Conservation (phyloP, 2,797 vertebrate species). For the Acrossocheilus fasciatus region DNA sequence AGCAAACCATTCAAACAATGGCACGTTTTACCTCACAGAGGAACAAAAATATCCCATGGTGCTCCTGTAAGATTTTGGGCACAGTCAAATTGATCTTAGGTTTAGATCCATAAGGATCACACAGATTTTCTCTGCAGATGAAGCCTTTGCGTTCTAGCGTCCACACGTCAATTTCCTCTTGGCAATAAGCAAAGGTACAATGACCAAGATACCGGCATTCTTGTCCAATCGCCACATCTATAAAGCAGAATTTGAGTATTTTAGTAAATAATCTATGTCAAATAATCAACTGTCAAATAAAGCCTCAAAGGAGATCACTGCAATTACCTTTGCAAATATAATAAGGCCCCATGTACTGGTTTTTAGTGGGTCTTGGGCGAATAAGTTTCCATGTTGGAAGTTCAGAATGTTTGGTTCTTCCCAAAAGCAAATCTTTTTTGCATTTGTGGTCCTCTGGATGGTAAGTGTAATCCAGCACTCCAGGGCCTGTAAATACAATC, state of each 20-base stretch:
- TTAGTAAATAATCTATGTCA: not conserved
- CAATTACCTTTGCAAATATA: constrained; percentile 97
- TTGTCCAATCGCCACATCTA: constrained; percentile 93
- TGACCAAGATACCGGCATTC: constrained; percentile 93
- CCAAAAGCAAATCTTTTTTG: constrained; percentile 95
- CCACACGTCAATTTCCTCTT: constrained; percentile 99
- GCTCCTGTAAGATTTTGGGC: constrained; percentile 90
- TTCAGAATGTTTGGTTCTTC: constrained; percentile 85
- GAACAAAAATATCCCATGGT: constrained; percentile 96
- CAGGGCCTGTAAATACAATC: constrained; percentile 78
- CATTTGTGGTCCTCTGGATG: constrained; percentile 92
- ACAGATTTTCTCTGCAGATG: constrained; percentile 91
- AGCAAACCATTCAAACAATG: not conserved
- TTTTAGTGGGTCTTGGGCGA: constrained; percentile 94
- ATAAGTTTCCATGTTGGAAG: constrained; percentile 94
- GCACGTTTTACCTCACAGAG: constrained; percentile 88
- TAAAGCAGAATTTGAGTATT: constrained; percentile 45
- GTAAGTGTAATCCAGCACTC: constrained; percentile 88
- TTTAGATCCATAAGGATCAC: constrained; percentile 83
- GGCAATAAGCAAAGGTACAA: constrained; percentile 97
- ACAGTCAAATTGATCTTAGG: constrained; percentile 87
- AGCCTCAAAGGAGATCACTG: not conserved
- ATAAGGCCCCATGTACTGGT: constrained; percentile 96
- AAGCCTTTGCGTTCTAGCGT: constrained; percentile 94
- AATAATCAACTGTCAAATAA: not conserved